Base-by-base conservation (phyloP, 2,888 invertebrate genomes). In the Thereva unica region DNA sequence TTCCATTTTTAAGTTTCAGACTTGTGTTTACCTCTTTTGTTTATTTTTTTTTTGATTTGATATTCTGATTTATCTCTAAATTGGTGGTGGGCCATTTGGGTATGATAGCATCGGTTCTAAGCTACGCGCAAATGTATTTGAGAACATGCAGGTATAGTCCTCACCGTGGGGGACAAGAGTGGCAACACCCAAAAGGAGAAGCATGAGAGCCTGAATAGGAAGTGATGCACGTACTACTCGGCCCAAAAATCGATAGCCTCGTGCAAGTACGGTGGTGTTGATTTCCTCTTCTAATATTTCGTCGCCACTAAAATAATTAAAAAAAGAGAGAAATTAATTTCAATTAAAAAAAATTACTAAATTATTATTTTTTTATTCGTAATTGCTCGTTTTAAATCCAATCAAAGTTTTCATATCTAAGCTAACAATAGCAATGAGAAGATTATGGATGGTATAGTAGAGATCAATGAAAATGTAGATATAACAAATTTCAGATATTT, bases 181-280 rank as follows among this genome's bases (percentile, higher is more conserved):
- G 61, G 97, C 96, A 68, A 95, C 92, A 67, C 97, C 96, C 76
- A 98, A 86, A 75, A 98, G 86, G 69, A 97, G 85, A 74, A 97
- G 86, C 84, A 98, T 91, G 75, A 98, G 84, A 70, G 95, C 94
- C 84, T 98, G 96, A 79, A 98, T 92, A 63, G 97, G 97, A 72
- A 97, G 85, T 34, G 96, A 94, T 64, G 95, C 92, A 78, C 95
- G 87, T 72, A 95, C 87, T 73, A 95, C 95, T 76, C 97, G 89
- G 74, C 92, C 89, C 79, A 95, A 86, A 86, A 94, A 93, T 71
- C 91, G 87, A 75, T 90, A 90, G 67, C 93, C 89, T 75, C 91
- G 87, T 69, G 85, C 83, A 76, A 93, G 84, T 65, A 87, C 86
- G 73, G 87, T 86, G 71, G 85, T 85, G 77, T 86, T 86, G 78